Evolutionary conservation across 1,140 invertebrate genomes (phyloP).

Genomic region (Drosophila rhopaloa): DNA sequence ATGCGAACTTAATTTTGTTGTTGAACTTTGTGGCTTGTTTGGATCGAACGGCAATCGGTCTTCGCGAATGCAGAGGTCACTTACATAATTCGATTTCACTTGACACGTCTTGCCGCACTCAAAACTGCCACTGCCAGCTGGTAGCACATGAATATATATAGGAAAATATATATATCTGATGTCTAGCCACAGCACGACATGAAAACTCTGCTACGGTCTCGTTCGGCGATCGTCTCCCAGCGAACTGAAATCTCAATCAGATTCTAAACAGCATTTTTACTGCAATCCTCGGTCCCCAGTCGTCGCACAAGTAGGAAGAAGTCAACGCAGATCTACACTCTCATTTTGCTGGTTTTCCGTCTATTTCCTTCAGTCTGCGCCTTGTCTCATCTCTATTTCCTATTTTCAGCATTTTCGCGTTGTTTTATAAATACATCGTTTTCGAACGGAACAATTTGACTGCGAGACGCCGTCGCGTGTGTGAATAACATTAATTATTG

Average conservation of each 20-base stretch:
- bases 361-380: constrained; percentile 17
- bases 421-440: constrained; percentile 64
- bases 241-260: constrained; percentile 72
- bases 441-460: constrained; percentile 31
- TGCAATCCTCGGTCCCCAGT: constrained; percentile 45
- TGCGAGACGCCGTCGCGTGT: constrained; percentile 41
- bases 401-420: constrained; percentile 62
- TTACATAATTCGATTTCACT: constrained; percentile 76
- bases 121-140: constrained; percentile 73
- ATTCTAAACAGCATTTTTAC: constrained; percentile 72
- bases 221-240: constrained; percentile 81
- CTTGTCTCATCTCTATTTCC: constrained; percentile 34
- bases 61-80: constrained; percentile 41
- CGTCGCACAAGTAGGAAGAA: constrained; percentile 59
- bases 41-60: background rate
- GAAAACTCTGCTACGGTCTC: constrained; percentile 74
- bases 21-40: constrained; percentile 30
- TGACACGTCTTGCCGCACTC: constrained; percentile 65
- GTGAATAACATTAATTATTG: constrained; percentile 33
- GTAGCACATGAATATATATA: constrained; percentile 67
- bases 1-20: constrained; percentile 21
- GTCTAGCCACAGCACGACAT: constrained; percentile 60
- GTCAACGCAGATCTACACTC: constrained; percentile 61
- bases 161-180: constrained; percentile 48
- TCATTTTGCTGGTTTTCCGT: constrained; percentile 42